These are phyloP conservation scores for Pteropus rufus DNA, from an alignment of 2,797 vertebrate genomes.

Conservation along the genomic window DNA sequence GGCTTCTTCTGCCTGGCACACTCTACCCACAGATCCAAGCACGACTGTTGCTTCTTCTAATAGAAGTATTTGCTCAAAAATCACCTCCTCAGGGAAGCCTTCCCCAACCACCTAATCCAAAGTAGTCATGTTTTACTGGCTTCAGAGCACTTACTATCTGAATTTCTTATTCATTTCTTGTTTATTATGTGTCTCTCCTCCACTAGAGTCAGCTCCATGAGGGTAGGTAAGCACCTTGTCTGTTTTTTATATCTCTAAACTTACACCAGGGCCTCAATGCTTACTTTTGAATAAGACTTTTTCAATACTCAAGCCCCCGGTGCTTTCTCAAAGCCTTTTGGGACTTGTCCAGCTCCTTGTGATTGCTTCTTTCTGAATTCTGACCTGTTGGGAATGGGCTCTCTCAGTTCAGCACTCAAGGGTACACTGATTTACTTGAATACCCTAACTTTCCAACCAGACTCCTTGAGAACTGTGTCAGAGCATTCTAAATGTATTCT, in stretches of 20 bases:
- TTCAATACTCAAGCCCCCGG: not conserved
- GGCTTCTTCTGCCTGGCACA: not conserved
- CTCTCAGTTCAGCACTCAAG: not conserved
- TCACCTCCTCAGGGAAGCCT: not conserved
- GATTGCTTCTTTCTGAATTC: not conserved
- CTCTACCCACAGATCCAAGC: not conserved
- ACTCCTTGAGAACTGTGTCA: not conserved
- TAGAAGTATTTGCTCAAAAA: conserved; percentile 9
- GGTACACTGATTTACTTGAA: not conserved
- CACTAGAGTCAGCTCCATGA: not conserved
- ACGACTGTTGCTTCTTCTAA: not conserved
- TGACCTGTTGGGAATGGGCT: not conserved
- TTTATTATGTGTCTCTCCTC: not conserved
- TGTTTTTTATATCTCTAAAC: not conserved
- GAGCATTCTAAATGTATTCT: not conserved
- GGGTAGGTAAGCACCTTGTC: not conserved
- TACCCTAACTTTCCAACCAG: conserved; percentile 14
- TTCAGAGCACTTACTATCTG: not conserved
- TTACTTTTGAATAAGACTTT: not conserved
- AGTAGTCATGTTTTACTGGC: not conserved
- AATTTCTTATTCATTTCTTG: not conserved
- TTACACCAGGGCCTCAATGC: not conserved
- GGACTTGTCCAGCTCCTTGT: not conserved
- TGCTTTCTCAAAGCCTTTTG: not conserved
- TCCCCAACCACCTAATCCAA: not conserved